phyloP scores from a whole-genome alignment of 2,113 vertebrate genomes.

The Columba janthina region DNA sequence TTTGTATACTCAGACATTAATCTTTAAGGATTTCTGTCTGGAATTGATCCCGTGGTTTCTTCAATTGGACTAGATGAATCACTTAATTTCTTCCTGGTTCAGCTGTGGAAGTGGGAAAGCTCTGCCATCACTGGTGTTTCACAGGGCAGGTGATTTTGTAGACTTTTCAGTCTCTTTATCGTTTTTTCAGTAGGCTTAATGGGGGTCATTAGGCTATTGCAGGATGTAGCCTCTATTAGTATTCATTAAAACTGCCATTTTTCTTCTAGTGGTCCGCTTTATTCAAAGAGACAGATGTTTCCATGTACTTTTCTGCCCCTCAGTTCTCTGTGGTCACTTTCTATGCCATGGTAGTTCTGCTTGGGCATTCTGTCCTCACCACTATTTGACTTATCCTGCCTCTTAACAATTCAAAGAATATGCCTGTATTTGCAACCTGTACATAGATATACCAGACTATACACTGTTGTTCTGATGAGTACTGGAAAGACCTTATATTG shows the following conservation, averaged over 20 bases:
- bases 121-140: neutral
- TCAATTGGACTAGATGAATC: neutral
- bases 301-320: neutral
- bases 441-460: neutral
- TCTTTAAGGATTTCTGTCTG: neutral
- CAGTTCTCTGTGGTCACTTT: neutral
- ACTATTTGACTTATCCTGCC: neutral
- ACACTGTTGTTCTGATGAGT: neutral
- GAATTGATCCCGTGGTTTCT: neutral
- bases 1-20: neutral
- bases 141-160: neutral
- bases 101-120: neutral
- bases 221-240: neutral
- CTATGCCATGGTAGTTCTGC: neutral
- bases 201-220: neutral
- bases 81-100: neutral
- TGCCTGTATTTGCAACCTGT: neutral
- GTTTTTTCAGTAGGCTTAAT: neutral
- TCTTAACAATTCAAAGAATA: neutral
- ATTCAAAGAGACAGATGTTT: neutral
- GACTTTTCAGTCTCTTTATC: neutral
- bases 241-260: neutral
- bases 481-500: neutral
- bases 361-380: neutral
- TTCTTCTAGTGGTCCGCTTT: neutral